Percentiles rank a stretch among this genome's conserved stretches.
Conservation (phyloP, 2,113 vertebrate genomes). For the Ramphastos sulfuratus region DNA sequence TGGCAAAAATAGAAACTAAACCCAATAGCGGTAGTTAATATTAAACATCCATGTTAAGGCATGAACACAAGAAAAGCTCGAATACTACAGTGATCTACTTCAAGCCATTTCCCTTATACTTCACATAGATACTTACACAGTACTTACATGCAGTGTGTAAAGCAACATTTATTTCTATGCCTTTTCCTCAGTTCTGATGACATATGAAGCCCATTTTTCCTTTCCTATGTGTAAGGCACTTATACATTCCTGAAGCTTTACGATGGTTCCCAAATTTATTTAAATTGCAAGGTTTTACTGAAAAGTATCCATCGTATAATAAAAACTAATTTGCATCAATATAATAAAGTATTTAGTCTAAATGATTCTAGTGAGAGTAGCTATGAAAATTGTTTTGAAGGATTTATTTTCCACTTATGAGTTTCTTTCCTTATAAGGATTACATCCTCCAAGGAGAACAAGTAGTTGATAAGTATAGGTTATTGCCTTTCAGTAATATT, state of each 20-base stretch:
- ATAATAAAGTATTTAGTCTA: conserved; percentile 50
- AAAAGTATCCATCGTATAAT: conserved; percentile 21
- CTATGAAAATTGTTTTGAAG: conserved; percentile 59
- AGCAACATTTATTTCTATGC: not conserved
- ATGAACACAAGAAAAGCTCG: not conserved
- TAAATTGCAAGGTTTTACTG: conserved; percentile 38
- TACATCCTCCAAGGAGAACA: conserved; percentile 54
- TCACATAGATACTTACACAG: fast-evolving
- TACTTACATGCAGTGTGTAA: not conserved
- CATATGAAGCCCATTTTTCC: not conserved
- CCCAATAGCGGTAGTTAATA: not conserved
- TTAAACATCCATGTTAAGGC: not conserved
- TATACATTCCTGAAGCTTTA: not conserved
- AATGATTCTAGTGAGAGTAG: conserved; percentile 44
- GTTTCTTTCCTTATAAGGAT: conserved; percentile 54
- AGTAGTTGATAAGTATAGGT: conserved; percentile 52
- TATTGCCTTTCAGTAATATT: conserved; percentile 27
- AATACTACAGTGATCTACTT: not conserved
- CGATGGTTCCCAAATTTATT: conserved; percentile 9
- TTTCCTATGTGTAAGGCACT: not conserved
- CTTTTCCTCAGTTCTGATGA: not conserved
- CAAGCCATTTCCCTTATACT: not conserved
- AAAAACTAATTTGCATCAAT: conserved; percentile 58
- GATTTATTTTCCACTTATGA: conserved; percentile 54
- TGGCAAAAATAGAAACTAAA: not conserved